Conservation (phyloP, 2,113 vertebrate genomes). For the Aphyosemion australe region DNA sequence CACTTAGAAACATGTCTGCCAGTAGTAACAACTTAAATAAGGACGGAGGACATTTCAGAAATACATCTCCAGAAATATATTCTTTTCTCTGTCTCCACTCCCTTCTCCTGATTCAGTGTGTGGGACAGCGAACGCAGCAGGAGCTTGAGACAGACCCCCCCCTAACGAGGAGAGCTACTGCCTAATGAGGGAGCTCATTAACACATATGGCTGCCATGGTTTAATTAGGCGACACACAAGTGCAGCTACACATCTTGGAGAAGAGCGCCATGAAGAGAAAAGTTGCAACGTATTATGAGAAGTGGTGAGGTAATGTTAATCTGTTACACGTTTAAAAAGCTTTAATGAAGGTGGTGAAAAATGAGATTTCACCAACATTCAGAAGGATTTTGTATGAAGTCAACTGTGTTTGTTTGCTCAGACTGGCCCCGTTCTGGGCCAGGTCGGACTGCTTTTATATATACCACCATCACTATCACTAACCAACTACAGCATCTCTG, state of each 20-base stretch:
- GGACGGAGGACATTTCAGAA: not conserved
- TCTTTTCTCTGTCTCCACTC: constrained; percentile 1
- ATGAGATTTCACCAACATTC: not conserved
- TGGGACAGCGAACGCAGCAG: constrained; percentile 76
- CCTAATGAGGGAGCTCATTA: constrained; percentile 90
- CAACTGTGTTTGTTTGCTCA: not conserved
- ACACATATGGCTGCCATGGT: constrained; percentile 86
- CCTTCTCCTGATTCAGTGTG: constrained; percentile 49
- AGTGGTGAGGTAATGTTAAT: constrained; percentile 14
- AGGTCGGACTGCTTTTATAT: not conserved
- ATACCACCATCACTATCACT: not conserved
- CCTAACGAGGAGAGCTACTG: constrained; percentile 86
- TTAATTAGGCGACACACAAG: constrained; percentile 84
- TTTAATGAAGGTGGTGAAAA: not conserved
- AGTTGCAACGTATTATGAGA: constrained; percentile 30
- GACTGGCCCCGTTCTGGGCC: not conserved
- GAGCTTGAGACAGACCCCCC: constrained; percentile 69
- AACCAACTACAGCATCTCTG: not conserved
- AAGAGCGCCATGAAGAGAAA: constrained; percentile 30
- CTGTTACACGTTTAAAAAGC: not conserved
- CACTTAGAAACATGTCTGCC: not conserved
- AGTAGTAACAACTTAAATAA: not conserved
- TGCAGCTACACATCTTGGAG: constrained; percentile 11
- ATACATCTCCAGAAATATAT: constrained; percentile 37
- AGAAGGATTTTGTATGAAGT: not conserved